phyloP scores from a whole-genome alignment of 2,113 vertebrate species.

The Etia nguti region DNA sequence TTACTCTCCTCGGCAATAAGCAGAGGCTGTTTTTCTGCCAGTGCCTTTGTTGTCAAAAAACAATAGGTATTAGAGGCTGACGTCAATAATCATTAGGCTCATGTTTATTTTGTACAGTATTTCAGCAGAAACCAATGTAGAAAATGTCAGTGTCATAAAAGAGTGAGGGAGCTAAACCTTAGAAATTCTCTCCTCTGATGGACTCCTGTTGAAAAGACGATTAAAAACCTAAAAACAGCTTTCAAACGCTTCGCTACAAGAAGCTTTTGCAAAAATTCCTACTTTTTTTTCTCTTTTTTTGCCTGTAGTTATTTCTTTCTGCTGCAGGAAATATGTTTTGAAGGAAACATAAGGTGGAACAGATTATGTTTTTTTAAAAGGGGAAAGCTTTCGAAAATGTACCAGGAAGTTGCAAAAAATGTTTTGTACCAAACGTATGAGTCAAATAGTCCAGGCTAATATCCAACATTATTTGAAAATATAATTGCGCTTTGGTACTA shows the following conservation, averaged over 20 bases:
- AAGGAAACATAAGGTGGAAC: background rate
- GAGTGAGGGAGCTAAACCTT: background rate
- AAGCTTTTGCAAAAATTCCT: background rate
- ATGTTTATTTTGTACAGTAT: background rate
- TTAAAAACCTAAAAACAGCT: background rate
- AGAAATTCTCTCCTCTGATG: background rate
- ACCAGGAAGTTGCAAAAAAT: background rate
- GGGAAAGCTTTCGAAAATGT: background rate
- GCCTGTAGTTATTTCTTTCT: background rate
- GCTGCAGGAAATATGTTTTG: background rate
- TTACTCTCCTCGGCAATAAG: background rate
- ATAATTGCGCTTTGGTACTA: background rate
- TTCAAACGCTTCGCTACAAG: background rate
- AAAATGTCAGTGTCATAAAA: background rate
- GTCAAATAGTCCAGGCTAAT: background rate
- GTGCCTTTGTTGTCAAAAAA: constrained; percentile 30
- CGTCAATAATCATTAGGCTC: constrained; percentile 31
- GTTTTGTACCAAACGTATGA: background rate
- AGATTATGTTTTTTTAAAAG: background rate
- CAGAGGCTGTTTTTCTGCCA: background rate
- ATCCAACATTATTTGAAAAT: background rate
- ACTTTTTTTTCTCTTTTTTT: background rate
- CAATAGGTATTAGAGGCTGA: constrained; percentile 34
- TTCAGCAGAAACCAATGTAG: background rate
- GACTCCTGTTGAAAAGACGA: background rate